Evolutionary conservation across 23 tunicate genomes (phyloP), one percentile per base, ranked within the genome.

Genomic region (Clavelina lepadiformis): DNA sequence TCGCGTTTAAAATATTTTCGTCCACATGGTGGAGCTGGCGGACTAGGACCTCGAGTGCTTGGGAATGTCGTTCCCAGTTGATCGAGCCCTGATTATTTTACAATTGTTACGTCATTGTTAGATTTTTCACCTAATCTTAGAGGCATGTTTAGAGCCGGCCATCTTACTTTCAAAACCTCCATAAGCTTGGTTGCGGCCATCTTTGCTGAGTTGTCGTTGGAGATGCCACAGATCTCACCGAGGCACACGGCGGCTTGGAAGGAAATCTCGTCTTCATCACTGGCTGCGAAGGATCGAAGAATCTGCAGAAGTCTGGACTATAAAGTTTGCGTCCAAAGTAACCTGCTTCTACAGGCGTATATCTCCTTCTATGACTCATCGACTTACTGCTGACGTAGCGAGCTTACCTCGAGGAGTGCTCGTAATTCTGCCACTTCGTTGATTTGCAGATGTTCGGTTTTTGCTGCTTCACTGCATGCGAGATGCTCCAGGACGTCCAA

Each of bases 241-340:
- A 86, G 74, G 37, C 95, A 86, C 28, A 78, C 74, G 1, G 85
- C 80, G 1, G 85, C 79, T 31, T 69, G 85, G 57, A 86, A 86
- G 5, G 76, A 59, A 0, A 86, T 31, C 66, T 86, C 83, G 30
- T 84, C 78, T 33, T 71, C 58, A 4, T 53, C n/a, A 13, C 25
- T 41, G 28, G 31, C 36, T n/a, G 61, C 66, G 20, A 77, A 33
- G 8, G 19, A 11, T 37, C 46, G 73, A 26, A 77, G 82, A 29
- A 33, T 51, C 82, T 77, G 31, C 11, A 52, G 18, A 33, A 51
- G 2, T 19, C 6, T 5, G 11, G 22, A 21, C n/a, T 6, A 8
- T 28, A 5, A 52, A 52, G n/a, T n/a, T n/a, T n/a, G n/a, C n/a
- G n/a, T n/a, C n/a, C n/a, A n/a, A n/a, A n/a, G 24, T 6, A 52